These are phyloP conservation scores for Ceratitis capitata DNA, from an alignment of 1,140 invertebrate species.

Conservation along the genomic window DNA sequence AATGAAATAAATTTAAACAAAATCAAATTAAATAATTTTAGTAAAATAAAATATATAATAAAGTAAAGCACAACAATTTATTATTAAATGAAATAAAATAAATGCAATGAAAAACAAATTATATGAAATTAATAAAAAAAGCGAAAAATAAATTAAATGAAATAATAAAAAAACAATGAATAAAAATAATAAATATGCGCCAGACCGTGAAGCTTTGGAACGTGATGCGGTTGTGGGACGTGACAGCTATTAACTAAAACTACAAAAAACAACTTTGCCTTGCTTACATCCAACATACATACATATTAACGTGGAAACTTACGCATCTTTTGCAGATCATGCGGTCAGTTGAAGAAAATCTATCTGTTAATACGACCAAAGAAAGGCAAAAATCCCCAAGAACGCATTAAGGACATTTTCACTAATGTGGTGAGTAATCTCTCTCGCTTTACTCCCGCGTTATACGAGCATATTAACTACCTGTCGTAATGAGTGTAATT, in stretches of 20 bases:
- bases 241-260: slow-evolving; percentile 20
- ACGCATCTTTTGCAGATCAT: slow-evolving; percentile 56
- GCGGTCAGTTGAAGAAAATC: slow-evolving; percentile 75
- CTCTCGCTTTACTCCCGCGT: not conserved
- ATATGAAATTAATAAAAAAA: too few species aligned
- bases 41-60: too few species aligned
- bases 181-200: not conserved
- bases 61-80: too few species aligned
- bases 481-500: not conserved
- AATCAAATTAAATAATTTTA: too few species aligned
- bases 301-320: not conserved
- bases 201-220: not conserved
- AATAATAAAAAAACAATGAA: too few species aligned
- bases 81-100: too few species aligned
- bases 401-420: slow-evolving; percentile 76
- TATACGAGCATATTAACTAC: not conserved
- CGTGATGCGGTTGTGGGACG: not conserved
- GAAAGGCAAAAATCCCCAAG: slow-evolving; percentile 78
- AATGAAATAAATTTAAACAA: too few species aligned
- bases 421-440: slow-evolving; percentile 71
- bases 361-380: slow-evolving; percentile 83
- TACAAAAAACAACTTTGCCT: not conserved
- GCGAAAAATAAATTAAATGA: too few species aligned
- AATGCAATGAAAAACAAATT: too few species aligned
- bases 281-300: not conserved